These are phyloP conservation scores for Lysandra bellargus DNA, from an alignment of 2,888 invertebrate species.

Conservation along the genomic window DNA sequence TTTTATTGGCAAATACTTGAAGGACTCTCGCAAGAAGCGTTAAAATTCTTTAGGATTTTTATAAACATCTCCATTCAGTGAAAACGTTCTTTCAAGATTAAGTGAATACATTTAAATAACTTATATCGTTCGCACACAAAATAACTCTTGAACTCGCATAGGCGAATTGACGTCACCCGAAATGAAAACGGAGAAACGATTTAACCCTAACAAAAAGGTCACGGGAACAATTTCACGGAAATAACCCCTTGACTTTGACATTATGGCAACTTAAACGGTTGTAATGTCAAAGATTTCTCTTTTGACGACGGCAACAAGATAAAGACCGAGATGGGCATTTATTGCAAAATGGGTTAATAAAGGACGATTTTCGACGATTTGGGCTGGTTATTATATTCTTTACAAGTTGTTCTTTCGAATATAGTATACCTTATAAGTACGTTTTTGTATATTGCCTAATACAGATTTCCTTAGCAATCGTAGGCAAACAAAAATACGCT, in stretches of 20 bases:
- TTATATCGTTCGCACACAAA: not conserved
- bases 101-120: conserved; percentile 24
- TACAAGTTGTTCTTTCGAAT: not conserved
- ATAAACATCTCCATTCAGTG: not conserved
- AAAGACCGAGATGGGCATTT: not conserved
- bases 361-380: not conserved
- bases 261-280: conserved; percentile 39
- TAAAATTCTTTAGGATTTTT: not conserved
- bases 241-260: conserved; percentile 44
- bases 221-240: conserved; percentile 43
- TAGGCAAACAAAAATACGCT: too few relatives aligned
- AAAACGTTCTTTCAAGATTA: not conserved
- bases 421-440: not conserved
- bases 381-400: not conserved
- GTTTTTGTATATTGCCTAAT: not conserved
- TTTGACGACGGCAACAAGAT: conserved; percentile 25
- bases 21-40: not conserved
- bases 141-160: not conserved
- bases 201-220: conserved; percentile 47
- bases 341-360: not conserved
- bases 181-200: conserved; percentile 38
- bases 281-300: conserved; percentile 36
- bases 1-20: not conserved
- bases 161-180: conserved; percentile 25
- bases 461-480: not conserved